Evolutionary conservation across 2,888 invertebrate genomes (phyloP), one percentile per base, ranked within the genome.

Genomic region (Hanleya hanleyi): DNA sequence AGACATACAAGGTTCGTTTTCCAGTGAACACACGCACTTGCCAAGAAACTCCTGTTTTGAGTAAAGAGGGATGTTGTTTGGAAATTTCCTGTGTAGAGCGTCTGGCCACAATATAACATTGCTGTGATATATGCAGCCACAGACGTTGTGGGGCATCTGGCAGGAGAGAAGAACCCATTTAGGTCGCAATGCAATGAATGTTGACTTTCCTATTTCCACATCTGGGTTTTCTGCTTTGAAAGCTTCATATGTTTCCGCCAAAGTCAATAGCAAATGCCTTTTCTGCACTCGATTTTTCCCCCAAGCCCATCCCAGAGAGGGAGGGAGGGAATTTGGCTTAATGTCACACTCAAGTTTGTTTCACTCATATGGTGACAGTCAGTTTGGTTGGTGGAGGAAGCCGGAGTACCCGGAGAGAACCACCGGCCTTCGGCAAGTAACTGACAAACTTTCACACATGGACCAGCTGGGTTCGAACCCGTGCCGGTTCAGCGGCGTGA

Each of bases 181-280:
- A 29, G 73, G 65, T 33, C 73, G 64, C 35, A 73, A 15, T 47
- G 74, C 70, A 12, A 70, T 70, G 35, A 73, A 73, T 1, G 33
- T 51, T 9, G 66, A 71, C 26, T 66, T 71, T 35, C 71, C 71
- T n/a, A 71, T 51, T 37, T 49, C 36, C 4, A 26, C 26, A 1
- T 50, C 49, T 18, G 51, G 67, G 64, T 67, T 22, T 9, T 66
- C 71, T 29, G 68, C 37, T 26, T 51, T 51, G 51, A 67, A 71
- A n/a, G 37, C 12, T 15, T 49, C 15, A 35, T 18, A 67, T 18
- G 41, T 47, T 47, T 70, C 69, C 35, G 47, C n/a, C 29, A 71
- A 4, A 22, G 67, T 74, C 61, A 67, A 38, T 22, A 71, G n/a
- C 37, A 71, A 32, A 37, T 57, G 68, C 41, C 33, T 67, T 7